Evolutionary conservation across 2,888 invertebrate genomes (phyloP), one percentile per base, ranked within the genome.

Genomic region (Hirtodrosophila cameraria): DNA sequence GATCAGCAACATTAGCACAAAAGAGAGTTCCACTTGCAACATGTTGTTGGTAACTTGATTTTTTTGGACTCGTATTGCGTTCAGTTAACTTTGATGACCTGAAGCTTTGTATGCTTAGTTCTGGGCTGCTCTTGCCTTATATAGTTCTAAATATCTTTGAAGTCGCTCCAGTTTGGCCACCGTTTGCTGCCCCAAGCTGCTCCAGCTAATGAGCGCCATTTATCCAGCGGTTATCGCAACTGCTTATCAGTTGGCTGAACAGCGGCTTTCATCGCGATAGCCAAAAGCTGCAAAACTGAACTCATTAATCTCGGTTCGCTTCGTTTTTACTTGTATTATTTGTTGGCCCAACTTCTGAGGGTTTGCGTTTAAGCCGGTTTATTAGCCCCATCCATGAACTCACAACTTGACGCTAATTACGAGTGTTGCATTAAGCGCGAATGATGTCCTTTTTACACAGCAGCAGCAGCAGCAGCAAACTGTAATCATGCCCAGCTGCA

Each of bases 201-300:
- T n/a, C n/a, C n/a, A n/a, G 59, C 82, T 80, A 80, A 80, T 80
- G 79, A 84, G 61, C 45, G 15, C 27, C 75, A 69, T 80, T 84
- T 77, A 72, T 77, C 63, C 58, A 41, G 0, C 39, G 27, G 16
- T 80, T 77, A 78, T 82, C 82, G 64, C 13, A 1, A 6, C 8
- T 25, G 59, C 61, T 81, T 81, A 77, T 80, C 78, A 62, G 63
- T 59, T 65, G 42, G 36, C 31, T 33, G 45, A 54, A 45, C 53
- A 60, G 42, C 49, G 69, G 69, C 64, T 81, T 78, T 81, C 78
- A 82, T 82, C 79, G 81, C 82, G 84, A 84, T 84, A 64, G 58
- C 52, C 31, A 3, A 23, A 8, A 23, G 8, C 6, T 20, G 11
- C 27, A 16, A n/a, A n/a, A 30, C 41, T 58, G 63, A 53, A 41